These are phyloP conservation scores for Crocidura indochinensis DNA, from an alignment of 2,797 vertebrate genomes.

Conservation along the genomic window DNA sequence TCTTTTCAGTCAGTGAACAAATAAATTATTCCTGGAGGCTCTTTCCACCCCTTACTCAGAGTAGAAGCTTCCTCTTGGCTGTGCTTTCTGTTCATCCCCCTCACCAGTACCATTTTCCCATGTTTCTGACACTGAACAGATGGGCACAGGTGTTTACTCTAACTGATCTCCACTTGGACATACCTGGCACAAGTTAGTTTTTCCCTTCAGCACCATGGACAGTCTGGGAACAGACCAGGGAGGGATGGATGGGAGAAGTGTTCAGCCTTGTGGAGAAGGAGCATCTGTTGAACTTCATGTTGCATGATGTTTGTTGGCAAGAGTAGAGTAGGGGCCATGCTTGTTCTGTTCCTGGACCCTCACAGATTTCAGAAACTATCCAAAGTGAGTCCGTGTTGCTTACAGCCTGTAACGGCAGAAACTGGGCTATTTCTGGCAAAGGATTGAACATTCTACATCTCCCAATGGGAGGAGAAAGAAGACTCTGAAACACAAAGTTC, in stretches of 20 bases:
- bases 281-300: neutral
- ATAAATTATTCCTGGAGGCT: neutral
- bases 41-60: neutral
- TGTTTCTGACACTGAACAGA: conserved; percentile 59
- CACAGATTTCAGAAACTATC: conserved; percentile 80
- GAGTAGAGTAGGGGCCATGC: neutral
- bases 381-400: conserved; percentile 76
- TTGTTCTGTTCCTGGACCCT: conserved; percentile 74
- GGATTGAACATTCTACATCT: neutral
- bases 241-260: neutral
- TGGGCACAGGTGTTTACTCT: conserved; percentile 61
- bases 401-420: conserved; percentile 22
- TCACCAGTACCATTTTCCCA: neutral
- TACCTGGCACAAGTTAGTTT: conserved; percentile 8
- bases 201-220: neutral
- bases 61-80: neutral
- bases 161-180: conserved; percentile 58
- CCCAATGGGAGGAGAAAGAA: neutral
- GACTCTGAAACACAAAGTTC: neutral
- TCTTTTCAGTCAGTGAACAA: neutral
- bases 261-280: neutral
- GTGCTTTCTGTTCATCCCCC: neutral
- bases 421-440: neutral
- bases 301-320: neutral
- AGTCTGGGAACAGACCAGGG: conserved; percentile 17